Evolutionary conservation across 2,113 vertebrate genomes (phyloP).

Genomic region (Chlorodrepanis virens): DNA sequence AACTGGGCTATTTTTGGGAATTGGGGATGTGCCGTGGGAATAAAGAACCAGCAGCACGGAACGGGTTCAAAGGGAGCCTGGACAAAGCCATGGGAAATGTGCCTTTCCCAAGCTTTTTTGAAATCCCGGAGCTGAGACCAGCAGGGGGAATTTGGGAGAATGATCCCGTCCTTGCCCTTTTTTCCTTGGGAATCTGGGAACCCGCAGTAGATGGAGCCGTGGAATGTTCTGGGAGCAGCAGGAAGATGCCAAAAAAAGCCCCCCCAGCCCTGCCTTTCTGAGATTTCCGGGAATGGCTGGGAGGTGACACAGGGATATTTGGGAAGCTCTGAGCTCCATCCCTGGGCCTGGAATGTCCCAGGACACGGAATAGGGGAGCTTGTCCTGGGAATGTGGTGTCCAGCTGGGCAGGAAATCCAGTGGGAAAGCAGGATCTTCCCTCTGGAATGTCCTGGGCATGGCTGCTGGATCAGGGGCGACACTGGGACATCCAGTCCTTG

Average conservation of each 20-base stretch:
- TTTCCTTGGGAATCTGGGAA: neutral
- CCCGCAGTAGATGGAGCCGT: neutral
- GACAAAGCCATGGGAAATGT: neutral
- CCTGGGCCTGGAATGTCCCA: neutral
- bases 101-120: neutral
- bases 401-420: neutral
- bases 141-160: neutral
- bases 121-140: neutral
- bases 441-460: neutral
- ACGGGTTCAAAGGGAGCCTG: neutral
- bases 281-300: neutral
- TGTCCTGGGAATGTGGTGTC: neutral
- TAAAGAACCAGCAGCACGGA: neutral
- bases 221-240: neutral
- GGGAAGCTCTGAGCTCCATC: neutral
- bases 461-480: neutral
- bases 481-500: neutral
- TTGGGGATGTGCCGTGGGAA: neutral
- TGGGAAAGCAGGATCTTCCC: neutral
- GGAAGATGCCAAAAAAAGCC: neutral
- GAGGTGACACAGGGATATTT: neutral
- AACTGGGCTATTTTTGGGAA: neutral
- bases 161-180: neutral
- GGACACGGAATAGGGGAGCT: accelerated
- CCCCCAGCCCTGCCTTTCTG: neutral